phyloP scores from a whole-genome alignment of 2,113 vertebrate genomes.

The Otolemur garnettii region DNA sequence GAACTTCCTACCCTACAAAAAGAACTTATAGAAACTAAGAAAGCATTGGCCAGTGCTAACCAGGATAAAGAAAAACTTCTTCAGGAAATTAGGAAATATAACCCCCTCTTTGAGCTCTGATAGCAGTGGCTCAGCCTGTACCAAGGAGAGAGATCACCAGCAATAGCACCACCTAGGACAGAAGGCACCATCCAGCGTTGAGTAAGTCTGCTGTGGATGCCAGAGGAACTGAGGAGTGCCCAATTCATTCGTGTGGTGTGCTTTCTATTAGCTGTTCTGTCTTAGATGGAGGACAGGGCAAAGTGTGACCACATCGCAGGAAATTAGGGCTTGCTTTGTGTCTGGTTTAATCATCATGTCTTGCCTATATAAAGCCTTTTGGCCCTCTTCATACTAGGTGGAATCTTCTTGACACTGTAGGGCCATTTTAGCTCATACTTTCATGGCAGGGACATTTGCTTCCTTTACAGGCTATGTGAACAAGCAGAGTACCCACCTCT shows the following conservation, averaged over 20 bases:
- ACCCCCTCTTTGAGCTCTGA: slow-evolving; percentile 95
- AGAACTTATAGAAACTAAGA: slow-evolving; percentile 89
- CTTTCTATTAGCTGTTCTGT: slow-evolving; percentile 5
- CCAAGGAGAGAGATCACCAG: slow-evolving; percentile 82
- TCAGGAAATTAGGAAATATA: slow-evolving; percentile 94
- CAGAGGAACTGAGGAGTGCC: background rate
- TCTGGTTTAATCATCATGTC: background rate
- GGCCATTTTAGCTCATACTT: slow-evolving; percentile 43
- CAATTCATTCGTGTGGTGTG: background rate
- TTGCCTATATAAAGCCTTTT: slow-evolving; percentile 34
- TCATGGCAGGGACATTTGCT: slow-evolving; percentile 58
- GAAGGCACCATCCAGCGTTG: slow-evolving; percentile 37
- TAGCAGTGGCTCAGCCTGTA: slow-evolving; percentile 62
- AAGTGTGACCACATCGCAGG: background rate
- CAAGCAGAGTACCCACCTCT: background rate
- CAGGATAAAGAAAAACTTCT: slow-evolving; percentile 93
- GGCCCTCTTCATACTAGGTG: slow-evolving; percentile 22
- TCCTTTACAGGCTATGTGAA: background rate
- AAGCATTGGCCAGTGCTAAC: slow-evolving; percentile 91
- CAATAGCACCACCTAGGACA: slow-evolving; percentile 77
- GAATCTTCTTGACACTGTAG: background rate
- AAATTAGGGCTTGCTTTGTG: background rate
- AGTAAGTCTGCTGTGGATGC: background rate
- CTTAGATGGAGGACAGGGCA: background rate
- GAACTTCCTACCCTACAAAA: slow-evolving; percentile 87